These are phyloP conservation scores for Axea sp. DNA, from an alignment of 2,888 invertebrate species.

Conservation along the genomic window DNA sequence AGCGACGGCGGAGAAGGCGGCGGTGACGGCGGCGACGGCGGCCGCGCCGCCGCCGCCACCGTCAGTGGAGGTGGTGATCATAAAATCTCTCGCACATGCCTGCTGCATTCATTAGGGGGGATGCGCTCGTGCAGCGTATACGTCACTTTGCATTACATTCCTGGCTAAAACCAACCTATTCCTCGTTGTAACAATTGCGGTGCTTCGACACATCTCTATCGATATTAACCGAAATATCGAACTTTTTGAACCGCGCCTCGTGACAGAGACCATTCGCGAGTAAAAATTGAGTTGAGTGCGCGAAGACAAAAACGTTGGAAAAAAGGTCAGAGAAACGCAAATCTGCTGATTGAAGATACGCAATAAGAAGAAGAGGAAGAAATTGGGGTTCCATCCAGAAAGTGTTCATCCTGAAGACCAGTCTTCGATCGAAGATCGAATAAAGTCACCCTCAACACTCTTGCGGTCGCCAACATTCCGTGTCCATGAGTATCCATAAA, in stretches of 20 bases:
- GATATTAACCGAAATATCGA: neutral
- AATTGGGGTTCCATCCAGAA: neutral
- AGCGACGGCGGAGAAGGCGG: conserved; percentile 79
- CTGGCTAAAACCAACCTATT: conserved; percentile 57
- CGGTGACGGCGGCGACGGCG: conserved; percentile 62
- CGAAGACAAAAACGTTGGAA: neutral
- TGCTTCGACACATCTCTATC: conserved; percentile 5
- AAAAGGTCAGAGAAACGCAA: neutral
- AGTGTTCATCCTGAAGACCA: neutral
- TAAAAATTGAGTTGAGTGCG: conserved; percentile 18
- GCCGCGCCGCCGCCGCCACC: conserved; percentile 43
- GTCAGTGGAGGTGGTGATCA: conserved; percentile 73
- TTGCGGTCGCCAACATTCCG: too few species aligned
- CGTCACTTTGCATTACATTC: conserved; percentile 73
- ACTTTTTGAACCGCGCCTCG: conserved; percentile 5
- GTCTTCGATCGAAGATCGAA: conserved; percentile 11
- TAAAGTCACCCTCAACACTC: too few species aligned
- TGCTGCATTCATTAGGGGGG: conserved; percentile 79
- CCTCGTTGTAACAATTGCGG: conserved; percentile 41
- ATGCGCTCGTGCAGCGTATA: conserved; percentile 77
- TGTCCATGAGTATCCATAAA: too few species aligned
- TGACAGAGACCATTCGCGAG: conserved; percentile 4
- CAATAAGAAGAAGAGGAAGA: neutral
- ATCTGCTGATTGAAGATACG: neutral
- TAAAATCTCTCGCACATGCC: conserved; percentile 79